These are phyloP conservation scores for Polietes domitor DNA, from an alignment of 2,888 invertebrate genomes.

Conservation along the genomic window DNA sequence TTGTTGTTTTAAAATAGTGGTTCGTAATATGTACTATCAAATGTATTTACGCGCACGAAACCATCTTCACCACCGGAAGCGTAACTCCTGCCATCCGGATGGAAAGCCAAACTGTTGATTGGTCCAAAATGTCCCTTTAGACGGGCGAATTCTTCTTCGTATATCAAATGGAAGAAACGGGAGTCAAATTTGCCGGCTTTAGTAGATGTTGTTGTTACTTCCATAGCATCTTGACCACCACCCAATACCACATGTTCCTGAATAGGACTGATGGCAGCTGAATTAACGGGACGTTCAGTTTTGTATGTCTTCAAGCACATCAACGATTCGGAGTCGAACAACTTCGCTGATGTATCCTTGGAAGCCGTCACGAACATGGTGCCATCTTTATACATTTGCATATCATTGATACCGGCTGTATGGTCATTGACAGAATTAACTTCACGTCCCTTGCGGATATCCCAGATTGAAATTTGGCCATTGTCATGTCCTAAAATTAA, in stretches of 20 bases:
- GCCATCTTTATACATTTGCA: slow-evolving; percentile 96
- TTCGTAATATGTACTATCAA: slow-evolving; percentile 98
- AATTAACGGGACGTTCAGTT: slow-evolving; percentile 98
- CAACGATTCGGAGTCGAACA: slow-evolving; percentile 94
- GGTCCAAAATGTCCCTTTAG: slow-evolving; percentile 99
- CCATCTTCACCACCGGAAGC: slow-evolving; percentile 99
- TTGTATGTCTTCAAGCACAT: slow-evolving; percentile 96
- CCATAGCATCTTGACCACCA: slow-evolving; percentile 99
- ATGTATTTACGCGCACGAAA: slow-evolving; percentile 96
- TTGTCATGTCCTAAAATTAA: slow-evolving; percentile 88
- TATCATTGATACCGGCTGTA: slow-evolving; percentile 94
- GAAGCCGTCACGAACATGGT: slow-evolving; percentile 99
- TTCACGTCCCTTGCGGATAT: slow-evolving; percentile 92
- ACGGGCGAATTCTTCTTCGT: slow-evolving; percentile 97
- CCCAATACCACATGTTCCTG: slow-evolving; percentile 98
- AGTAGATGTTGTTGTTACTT: slow-evolving; percentile 97
- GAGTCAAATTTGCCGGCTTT: slow-evolving; percentile 98
- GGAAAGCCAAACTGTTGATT: slow-evolving; percentile 98
- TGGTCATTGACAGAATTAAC: slow-evolving; percentile 91
- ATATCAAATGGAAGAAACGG: slow-evolving; percentile 95
- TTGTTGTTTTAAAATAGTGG: slow-evolving; percentile 53
- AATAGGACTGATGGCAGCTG: slow-evolving; percentile 97
- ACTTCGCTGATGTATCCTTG: slow-evolving; percentile 96
- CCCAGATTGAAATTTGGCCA: slow-evolving; percentile 96
- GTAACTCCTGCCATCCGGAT: slow-evolving; percentile 98